Conservation (phyloP, 2,888 invertebrate genomes). For the Boloria selene region DNA sequence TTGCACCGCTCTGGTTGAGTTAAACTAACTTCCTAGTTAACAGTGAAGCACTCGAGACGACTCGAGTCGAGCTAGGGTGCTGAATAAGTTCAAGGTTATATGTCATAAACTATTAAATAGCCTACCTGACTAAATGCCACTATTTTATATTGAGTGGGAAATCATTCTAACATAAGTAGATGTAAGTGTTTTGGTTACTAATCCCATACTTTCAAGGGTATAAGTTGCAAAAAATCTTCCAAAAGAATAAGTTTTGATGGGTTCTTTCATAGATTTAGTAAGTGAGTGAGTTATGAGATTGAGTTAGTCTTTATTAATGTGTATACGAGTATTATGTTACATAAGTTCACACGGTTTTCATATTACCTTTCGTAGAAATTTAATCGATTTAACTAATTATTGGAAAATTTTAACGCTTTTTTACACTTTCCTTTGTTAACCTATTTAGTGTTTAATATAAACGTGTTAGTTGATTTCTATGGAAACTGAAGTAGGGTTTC, state of each 20-base stretch:
- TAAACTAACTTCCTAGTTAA: conserved; percentile 38
- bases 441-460: too few species aligned
- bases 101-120: conserved; percentile 34
- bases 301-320: too few species aligned
- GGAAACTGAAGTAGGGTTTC: too few species aligned
- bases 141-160: conserved; percentile 21
- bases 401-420: too few species aligned
- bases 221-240: not conserved
- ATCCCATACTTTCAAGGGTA: not conserved
- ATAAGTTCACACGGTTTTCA: too few species aligned
- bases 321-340: too few species aligned
- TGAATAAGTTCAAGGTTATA: conserved; percentile 54
- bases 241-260: not conserved
- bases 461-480: too few species aligned
- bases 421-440: too few species aligned
- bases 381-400: too few species aligned
- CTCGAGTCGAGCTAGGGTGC: conserved; percentile 48
- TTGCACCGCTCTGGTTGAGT: conserved; percentile 1
- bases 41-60: conserved; percentile 56
- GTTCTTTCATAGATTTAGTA: not conserved
- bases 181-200: not conserved
- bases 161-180: not conserved
- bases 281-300: too few species aligned
- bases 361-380: too few species aligned
- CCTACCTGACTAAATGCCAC: conserved; percentile 20